Evolutionary conservation across 30 jellyfish, hydroid and myxozoan genomes (phyloP).

Genomic region (Mastigias papua): DNA sequence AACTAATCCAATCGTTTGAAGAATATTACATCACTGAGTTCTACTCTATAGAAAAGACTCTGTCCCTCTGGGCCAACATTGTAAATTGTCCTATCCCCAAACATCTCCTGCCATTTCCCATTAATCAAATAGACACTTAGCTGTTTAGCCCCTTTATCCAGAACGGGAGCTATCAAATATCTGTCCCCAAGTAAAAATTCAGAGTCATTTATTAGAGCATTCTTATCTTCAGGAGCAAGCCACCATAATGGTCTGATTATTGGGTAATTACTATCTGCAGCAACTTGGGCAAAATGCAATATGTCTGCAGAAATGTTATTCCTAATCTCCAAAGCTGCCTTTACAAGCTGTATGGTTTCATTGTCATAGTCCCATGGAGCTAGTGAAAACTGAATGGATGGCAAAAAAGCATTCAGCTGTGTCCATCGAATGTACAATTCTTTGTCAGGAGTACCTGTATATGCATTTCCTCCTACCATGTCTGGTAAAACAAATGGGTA

Average conservation of each 20-base stretch:
- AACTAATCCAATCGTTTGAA: constrained; percentile 27
- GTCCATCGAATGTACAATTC: constrained; percentile 94
- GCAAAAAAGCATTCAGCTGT: constrained; percentile 87
- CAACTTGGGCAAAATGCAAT: constrained; percentile 62
- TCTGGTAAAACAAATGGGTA: constrained; percentile 95
- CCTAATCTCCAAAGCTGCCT: constrained; percentile 71
- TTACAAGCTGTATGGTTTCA: constrained; percentile 68
- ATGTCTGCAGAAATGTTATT: constrained; percentile 55
- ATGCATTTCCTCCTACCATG: constrained; percentile 98
- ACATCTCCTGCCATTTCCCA: constrained; percentile 93
- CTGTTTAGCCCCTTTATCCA: constrained; percentile 67
- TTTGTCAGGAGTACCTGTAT: constrained; percentile 71
- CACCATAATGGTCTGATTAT: constrained; percentile 97
- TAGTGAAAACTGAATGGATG: constrained; percentile 92
- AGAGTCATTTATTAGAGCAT: constrained; percentile 60
- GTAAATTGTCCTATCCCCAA: constrained; percentile 46
- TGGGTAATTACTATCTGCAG: constrained; percentile 73
- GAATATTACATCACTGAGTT: constrained; percentile 66
- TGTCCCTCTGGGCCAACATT: constrained; percentile 60
- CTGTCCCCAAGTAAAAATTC: constrained; percentile 84
- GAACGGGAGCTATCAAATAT: constrained; percentile 89
- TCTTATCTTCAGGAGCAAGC: constrained; percentile 81
- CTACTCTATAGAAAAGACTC: constrained; percentile 47
- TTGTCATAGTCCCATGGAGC: constrained; percentile 97
- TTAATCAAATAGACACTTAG: constrained; percentile 64